These are phyloP conservation scores for Doryteuthis pealeii DNA, from an alignment of 1,140 invertebrate species.

Conservation along the genomic window DNA sequence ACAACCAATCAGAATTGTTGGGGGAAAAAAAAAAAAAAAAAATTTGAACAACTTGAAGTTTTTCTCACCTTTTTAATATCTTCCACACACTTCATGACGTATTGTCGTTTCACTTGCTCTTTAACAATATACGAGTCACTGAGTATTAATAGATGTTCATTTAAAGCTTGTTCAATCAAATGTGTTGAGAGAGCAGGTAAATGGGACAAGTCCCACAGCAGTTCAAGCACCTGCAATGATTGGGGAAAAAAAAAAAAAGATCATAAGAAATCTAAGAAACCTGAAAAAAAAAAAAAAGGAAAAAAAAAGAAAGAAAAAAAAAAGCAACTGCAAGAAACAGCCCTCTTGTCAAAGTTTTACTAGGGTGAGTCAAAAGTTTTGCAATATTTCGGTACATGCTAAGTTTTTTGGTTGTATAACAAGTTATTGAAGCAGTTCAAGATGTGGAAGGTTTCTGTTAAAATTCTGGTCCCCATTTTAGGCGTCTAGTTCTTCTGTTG, in stretches of 20 bases:
- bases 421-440: no score
- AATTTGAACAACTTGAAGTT: no score
- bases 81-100: conserved; percentile 63
- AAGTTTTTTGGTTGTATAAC: no score
- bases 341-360: no score
- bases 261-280: no score
- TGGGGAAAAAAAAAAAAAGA: not conserved
- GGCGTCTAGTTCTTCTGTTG: no score
- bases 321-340: not conserved
- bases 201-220: conserved; percentile 64
- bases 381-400: no score
- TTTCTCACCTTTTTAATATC: conserved; percentile 62
- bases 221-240: conserved; percentile 59
- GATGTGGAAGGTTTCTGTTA: no score
- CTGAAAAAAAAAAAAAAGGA: not conserved
- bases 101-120: conserved; percentile 61
- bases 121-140: conserved; percentile 61
- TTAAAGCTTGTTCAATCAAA: conserved; percentile 62
- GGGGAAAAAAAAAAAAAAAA: no score
- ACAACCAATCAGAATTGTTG: no score
- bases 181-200: conserved; percentile 57
- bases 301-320: not conserved
- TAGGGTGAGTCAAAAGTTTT: no score
- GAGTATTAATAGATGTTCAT: conserved; percentile 64
- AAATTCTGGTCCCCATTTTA: no score